Conservation (phyloP, 2,113 vertebrate species). For the Spheniscus mendiculus region DNA sequence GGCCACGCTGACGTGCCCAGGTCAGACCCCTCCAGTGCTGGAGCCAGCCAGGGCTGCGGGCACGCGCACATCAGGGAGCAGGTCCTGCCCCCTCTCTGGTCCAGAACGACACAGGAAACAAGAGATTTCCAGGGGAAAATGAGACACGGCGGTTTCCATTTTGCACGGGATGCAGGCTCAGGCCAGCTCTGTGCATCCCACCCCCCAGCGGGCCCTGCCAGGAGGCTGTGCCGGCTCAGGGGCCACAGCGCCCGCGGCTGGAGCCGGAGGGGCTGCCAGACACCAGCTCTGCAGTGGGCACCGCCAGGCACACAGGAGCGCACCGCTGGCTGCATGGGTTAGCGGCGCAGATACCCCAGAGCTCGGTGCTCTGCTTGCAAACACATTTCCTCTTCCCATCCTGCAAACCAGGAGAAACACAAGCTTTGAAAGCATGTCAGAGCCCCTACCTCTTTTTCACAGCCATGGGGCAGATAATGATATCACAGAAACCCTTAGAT, state of each 20-base stretch:
- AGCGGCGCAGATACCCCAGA: background rate
- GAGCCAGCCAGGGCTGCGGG: background rate
- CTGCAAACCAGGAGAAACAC: background rate
- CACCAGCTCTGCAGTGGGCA: background rate
- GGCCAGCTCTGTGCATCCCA: background rate
- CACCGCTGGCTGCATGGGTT: fast-evolving
- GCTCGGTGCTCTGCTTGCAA: background rate
- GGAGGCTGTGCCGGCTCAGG: background rate
- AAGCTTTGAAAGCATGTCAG: fast-evolving
- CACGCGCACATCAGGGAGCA: fast-evolving
- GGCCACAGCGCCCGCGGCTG: fast-evolving
- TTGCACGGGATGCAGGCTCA: background rate
- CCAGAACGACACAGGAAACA: background rate
- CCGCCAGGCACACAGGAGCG: background rate
- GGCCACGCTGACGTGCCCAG: background rate
- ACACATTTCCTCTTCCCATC: background rate
- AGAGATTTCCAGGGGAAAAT: background rate
- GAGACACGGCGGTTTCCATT: fast-evolving
- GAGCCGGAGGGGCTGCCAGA: background rate
- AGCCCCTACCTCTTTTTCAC: background rate
- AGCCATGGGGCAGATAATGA: background rate
- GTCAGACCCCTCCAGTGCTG: background rate
- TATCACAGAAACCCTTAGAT: background rate
- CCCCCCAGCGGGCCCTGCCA: background rate
- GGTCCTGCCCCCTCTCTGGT: background rate